Evolutionary conservation across 2,888 invertebrate genomes (phyloP).

Genomic region (Orthosia incerta): DNA sequence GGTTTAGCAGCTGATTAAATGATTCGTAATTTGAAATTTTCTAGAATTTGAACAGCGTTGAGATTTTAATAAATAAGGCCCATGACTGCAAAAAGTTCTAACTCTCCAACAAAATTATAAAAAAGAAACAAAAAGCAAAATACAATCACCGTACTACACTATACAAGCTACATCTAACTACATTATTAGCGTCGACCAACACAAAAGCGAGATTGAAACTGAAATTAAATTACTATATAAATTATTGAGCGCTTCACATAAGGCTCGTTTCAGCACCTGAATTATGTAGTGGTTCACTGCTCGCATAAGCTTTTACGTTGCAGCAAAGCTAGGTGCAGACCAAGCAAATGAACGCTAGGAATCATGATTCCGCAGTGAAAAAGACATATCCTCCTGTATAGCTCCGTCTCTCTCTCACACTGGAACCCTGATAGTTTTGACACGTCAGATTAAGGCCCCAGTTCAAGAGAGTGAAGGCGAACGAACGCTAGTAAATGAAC

Average conservation of each 20-base stretch:
- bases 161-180: neutral
- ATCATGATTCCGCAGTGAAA: too few relatives aligned
- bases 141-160: neutral
- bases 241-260: constrained; percentile 69
- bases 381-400: too few relatives aligned
- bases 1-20: too few relatives aligned
- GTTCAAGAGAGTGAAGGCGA: too few relatives aligned
- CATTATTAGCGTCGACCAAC: constrained; percentile 46
- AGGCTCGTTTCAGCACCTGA: constrained; percentile 59
- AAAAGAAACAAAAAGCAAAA: constrained; percentile 3
- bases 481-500: neutral
- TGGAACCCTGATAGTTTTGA: too few relatives aligned
- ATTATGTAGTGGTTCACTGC: constrained; percentile 65
- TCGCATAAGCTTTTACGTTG: constrained; percentile 34
- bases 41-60: too few relatives aligned
- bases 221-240: constrained; percentile 79
- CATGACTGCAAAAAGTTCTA: neutral
- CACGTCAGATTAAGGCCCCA: too few relatives aligned
- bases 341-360: neutral
- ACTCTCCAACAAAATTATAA: neutral
- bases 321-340: constrained; percentile 6
- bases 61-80: too few relatives aligned
- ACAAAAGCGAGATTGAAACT: constrained; percentile 65
- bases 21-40: too few relatives aligned
- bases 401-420: too few relatives aligned